Evolutionary conservation across 2,888 invertebrate species (phyloP).

Genomic region (Leptinotarsa juncta): DNA sequence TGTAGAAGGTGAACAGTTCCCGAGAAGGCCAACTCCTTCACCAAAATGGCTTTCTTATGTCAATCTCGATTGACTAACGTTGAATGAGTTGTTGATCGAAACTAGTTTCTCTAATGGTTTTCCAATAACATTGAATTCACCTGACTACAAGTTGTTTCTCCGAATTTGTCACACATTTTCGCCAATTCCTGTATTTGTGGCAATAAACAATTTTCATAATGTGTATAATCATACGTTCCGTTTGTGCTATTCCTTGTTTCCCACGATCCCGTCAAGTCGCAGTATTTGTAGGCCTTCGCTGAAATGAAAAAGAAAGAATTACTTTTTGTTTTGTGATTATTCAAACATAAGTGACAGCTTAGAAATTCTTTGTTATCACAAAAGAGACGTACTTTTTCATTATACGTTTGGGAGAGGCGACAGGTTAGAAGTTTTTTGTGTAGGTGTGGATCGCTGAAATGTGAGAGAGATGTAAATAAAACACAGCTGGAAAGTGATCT

Average conservation of each 20-base stretch:
- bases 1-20: too few relatives aligned
- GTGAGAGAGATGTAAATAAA: neutral
- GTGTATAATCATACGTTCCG: constrained; percentile 69
- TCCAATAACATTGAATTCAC: constrained; percentile 42
- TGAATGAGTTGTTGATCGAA: too few relatives aligned
- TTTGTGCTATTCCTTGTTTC: constrained; percentile 66
- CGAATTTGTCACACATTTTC: constrained; percentile 67
- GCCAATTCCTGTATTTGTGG: constrained; percentile 76
- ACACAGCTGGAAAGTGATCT: too few relatives aligned
- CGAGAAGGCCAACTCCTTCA: too few relatives aligned
- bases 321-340: neutral
- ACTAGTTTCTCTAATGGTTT: neutral
- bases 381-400: neutral
- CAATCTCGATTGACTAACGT: too few relatives aligned
- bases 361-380: too few relatives aligned
- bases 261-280: constrained; percentile 79
- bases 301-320: constrained; percentile 48
- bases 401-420: neutral
- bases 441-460: neutral
- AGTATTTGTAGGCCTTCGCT: constrained; percentile 80
- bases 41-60: too few relatives aligned
- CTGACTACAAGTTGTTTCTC: constrained; percentile 58
- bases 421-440: neutral
- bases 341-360: neutral
- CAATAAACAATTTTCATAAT: constrained; percentile 84